Conservation (phyloP, 2,888 invertebrate genomes). For the Hipparchia semele region DNA sequence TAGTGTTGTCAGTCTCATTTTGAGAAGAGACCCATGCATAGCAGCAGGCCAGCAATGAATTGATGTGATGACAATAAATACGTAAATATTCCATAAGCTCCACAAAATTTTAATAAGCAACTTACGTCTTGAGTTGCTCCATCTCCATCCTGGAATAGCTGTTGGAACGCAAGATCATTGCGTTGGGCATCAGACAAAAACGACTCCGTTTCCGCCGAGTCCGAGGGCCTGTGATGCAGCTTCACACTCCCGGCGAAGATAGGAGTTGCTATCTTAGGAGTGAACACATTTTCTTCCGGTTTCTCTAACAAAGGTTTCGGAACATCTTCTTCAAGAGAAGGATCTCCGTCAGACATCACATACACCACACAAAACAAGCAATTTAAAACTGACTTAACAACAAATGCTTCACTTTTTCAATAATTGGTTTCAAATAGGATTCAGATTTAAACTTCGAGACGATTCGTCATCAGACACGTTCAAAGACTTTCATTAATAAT, state of each 20-base stretch:
- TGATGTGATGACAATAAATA: no score
- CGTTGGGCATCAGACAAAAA: conserved; percentile 72
- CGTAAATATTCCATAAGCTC: not conserved
- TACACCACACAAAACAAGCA: conserved; percentile 26
- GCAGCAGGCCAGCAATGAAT: no score
- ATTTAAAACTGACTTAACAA: conserved; percentile 12
- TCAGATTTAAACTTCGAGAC: conserved; percentile 26
- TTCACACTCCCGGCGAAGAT: conserved; percentile 71
- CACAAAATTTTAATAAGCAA: conserved; percentile 4
- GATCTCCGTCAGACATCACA: conserved; percentile 82
- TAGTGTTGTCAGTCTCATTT: no score
- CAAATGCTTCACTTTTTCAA: conserved; percentile 22
- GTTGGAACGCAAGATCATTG: conserved; percentile 74
- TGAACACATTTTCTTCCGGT: conserved; percentile 75
- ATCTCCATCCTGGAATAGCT: conserved; percentile 72
- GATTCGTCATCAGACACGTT: conserved; percentile 42
- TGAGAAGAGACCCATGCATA: no score
- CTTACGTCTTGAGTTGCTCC: conserved; percentile 66
- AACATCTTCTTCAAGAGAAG: conserved; percentile 78
- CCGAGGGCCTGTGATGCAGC: conserved; percentile 66
- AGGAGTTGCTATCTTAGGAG: conserved; percentile 74
- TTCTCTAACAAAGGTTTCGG: conserved; percentile 69
- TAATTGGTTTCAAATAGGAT: conserved; percentile 15
- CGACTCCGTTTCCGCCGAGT: conserved; percentile 68
- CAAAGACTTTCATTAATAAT: conserved; percentile 2